Evolutionary conservation across 2,888 invertebrate species (phyloP).

Genomic region (Terebella lapidaria): DNA sequence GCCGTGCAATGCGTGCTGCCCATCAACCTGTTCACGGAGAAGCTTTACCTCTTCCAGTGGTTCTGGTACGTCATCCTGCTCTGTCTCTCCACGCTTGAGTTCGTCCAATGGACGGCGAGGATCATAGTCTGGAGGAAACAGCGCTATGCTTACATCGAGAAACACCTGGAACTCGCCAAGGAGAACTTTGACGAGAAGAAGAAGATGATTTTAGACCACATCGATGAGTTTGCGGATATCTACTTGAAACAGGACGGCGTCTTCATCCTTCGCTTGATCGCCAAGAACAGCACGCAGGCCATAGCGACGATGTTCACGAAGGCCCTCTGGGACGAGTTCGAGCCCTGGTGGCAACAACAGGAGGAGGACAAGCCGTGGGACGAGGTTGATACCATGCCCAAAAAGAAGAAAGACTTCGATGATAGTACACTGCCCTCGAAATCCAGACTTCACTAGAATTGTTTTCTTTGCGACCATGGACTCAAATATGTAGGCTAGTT

Average conservation of each 20-base stretch:
- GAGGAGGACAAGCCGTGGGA: background rate
- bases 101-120: constrained; percentile 34
- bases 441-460: too few species aligned
- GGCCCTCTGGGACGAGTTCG: background rate
- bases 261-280: constrained; percentile 24
- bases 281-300: constrained; percentile 15
- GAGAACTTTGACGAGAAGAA: background rate
- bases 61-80: constrained; percentile 41
- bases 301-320: background rate
- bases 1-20: constrained; percentile 36
- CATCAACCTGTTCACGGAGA: constrained; percentile 16
- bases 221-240: constrained; percentile 12
- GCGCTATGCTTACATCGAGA: background rate
- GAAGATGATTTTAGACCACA: background rate
- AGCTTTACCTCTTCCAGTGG: constrained; percentile 17
- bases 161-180: constrained; percentile 2
- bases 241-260: constrained; percentile 24
- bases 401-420: too few species aligned
- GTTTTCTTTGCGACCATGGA: too few species aligned
- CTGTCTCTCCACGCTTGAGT: constrained; percentile 32
- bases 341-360: background rate
- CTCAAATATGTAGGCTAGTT: too few species aligned
- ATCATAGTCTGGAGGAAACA: background rate
- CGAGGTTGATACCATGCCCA: background rate
- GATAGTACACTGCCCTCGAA: too few species aligned